Conservation (phyloP, 2,888 invertebrate genomes). For the Ichneumon xanthorius region DNA sequence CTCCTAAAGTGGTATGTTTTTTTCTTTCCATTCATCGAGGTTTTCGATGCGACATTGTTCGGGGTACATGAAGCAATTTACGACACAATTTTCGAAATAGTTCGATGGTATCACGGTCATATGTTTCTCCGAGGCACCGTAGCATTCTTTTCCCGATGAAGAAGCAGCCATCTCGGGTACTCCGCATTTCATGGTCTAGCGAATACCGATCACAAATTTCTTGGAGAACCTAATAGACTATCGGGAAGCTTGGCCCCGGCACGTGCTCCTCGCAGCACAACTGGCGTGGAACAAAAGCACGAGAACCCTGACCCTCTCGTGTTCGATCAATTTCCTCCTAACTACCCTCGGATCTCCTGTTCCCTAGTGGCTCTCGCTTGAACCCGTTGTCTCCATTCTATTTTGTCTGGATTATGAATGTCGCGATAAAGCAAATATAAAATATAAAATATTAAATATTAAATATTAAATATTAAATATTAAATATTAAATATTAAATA, state of each 20-base stretch:
- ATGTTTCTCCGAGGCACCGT: not conserved
- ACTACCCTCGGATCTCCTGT: not conserved
- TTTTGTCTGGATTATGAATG: not conserved
- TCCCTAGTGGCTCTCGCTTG: not conserved
- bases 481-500: too few species aligned
- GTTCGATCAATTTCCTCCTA: conserved; percentile 7
- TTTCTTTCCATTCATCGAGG: not conserved
- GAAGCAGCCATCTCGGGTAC: not conserved
- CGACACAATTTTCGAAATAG: not conserved
- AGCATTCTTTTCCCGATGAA: conserved; percentile 15
- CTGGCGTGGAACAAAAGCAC: not conserved
- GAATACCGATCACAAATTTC: conserved; percentile 51
- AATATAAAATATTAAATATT: too few species aligned
- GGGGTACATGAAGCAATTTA: not conserved
- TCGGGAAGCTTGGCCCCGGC: not conserved
- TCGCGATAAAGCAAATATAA: too few species aligned
- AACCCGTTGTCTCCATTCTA: not conserved
- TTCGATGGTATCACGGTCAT: not conserved
- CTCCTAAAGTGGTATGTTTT: not conserved
- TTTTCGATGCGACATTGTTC: not conserved
- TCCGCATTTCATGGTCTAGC: conserved; percentile 54
- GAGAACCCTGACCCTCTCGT: not conserved
- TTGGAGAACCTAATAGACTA: not conserved
- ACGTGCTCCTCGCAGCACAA: not conserved
- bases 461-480: too few species aligned